These are phyloP conservation scores for Oegoconia quadripuncta DNA, from an alignment of 2,888 invertebrate genomes.

Conservation along the genomic window DNA sequence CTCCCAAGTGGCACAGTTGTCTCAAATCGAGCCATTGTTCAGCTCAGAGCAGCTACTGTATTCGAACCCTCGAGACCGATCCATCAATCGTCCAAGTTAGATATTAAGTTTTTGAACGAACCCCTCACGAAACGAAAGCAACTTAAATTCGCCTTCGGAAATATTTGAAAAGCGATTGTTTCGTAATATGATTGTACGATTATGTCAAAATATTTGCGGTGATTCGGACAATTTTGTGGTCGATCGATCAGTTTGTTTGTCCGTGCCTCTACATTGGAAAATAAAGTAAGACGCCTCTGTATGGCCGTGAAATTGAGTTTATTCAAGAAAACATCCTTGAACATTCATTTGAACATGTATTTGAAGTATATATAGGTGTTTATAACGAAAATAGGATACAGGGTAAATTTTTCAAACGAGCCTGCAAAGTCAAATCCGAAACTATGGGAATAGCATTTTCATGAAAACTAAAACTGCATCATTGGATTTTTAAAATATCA, in stretches of 20 bases:
- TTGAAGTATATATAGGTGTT: too few relatives aligned
- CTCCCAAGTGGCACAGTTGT: slow-evolving; percentile 39
- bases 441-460: too few relatives aligned
- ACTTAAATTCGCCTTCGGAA: slow-evolving; percentile 24
- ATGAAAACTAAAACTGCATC: too few relatives aligned
- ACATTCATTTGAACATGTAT: too few relatives aligned
- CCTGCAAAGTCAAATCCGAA: too few relatives aligned
- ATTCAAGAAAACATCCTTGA: slow-evolving; percentile 42
- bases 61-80: slow-evolving; percentile 61
- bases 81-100: slow-evolving; percentile 61
- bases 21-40: slow-evolving; percentile 38
- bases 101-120: slow-evolving; percentile 59
- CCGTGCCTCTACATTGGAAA: slow-evolving; percentile 34
- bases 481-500: too few relatives aligned
- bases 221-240: slow-evolving; percentile 64
- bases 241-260: slow-evolving; percentile 62
- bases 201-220: slow-evolving; percentile 74
- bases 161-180: slow-evolving; percentile 65
- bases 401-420: too few relatives aligned
- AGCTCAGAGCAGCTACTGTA: slow-evolving; percentile 48
- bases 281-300: slow-evolving; percentile 48
- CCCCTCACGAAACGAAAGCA: slow-evolving; percentile 44
- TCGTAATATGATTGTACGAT: slow-evolving; percentile 65
- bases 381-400: too few relatives aligned
- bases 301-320: slow-evolving; percentile 65